Percentiles rank a stretch among this genome's conserved stretches.
phyloP scores from a whole-genome alignment of 2,888 invertebrate species.

The Tethea ocularis region DNA sequence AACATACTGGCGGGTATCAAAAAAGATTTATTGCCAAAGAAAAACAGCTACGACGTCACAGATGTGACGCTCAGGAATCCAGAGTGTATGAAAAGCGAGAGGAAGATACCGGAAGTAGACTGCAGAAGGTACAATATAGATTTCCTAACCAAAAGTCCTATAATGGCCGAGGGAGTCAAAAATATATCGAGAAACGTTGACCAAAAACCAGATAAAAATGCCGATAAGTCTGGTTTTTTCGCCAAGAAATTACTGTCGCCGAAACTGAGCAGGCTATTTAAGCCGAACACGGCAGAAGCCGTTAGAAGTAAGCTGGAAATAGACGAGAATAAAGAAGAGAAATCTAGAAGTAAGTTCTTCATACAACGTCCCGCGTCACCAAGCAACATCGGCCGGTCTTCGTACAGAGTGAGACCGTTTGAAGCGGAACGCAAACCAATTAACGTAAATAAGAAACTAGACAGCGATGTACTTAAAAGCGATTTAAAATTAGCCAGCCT shows the following conservation, averaged over 20 bases:
- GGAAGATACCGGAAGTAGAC: slow-evolving; percentile 56
- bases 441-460: slow-evolving; percentile 27
- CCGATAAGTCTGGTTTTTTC: slow-evolving; percentile 65
- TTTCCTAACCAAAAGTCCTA: slow-evolving; percentile 47
- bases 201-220: slow-evolving; percentile 43
- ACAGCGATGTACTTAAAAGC: slow-evolving; percentile 59
- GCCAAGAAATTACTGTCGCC: slow-evolving; percentile 73
- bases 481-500: slow-evolving; percentile 70
- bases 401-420: slow-evolving; percentile 60
- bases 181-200: slow-evolving; percentile 53
- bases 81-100: slow-evolving; percentile 37
- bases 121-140: slow-evolving; percentile 61
- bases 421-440: slow-evolving; percentile 28
- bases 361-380: slow-evolving; percentile 67
- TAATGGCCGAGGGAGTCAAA: slow-evolving; percentile 55
- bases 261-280: slow-evolving; percentile 71
- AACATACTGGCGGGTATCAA: slow-evolving; percentile 46
- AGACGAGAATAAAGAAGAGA: slow-evolving; percentile 54
- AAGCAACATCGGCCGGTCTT: slow-evolving; percentile 41
- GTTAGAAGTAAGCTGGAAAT: slow-evolving; percentile 45
- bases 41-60: slow-evolving; percentile 62
- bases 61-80: slow-evolving; percentile 52
- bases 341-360: slow-evolving; percentile 74
- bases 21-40: slow-evolving; percentile 52
- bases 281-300: slow-evolving; percentile 59